Evolutionary conservation across 2,888 invertebrate species (phyloP).

Genomic region (Sarcophaga rosellei): DNA sequence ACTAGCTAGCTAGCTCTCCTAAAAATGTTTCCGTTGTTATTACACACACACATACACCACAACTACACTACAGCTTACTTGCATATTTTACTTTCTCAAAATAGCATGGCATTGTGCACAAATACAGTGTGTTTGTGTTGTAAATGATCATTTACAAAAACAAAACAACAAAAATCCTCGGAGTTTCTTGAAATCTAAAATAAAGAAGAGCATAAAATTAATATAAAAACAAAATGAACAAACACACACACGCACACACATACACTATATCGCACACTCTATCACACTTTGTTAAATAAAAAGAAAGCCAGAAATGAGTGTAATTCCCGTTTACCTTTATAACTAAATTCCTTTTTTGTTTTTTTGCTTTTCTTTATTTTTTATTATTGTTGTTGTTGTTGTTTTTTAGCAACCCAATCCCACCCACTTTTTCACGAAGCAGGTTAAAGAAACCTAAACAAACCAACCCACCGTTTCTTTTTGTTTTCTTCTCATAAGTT

Average conservation of each 20-base stretch:
- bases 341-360: constrained; percentile 38
- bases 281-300: neutral
- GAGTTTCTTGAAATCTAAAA: constrained; percentile 37
- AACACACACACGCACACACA: neutral
- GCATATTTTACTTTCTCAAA: neutral
- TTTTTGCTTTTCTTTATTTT: neutral
- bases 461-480: constrained; percentile 62
- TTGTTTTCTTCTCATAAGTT: constrained; percentile 10
- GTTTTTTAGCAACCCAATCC: constrained; percentile 60
- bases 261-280: neutral
- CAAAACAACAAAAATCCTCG: constrained; percentile 33
- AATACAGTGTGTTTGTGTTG: constrained; percentile 17
- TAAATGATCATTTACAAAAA: neutral
- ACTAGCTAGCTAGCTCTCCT: neutral
- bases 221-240: neutral
- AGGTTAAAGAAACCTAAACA: constrained; percentile 52
- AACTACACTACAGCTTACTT: neutral
- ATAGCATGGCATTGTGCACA: neutral
- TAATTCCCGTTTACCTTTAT: constrained; percentile 62
- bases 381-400: constrained; percentile 45
- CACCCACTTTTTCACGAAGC: constrained; percentile 56
- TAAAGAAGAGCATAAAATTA: constrained; percentile 53
- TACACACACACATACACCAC: neutral
- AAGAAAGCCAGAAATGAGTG: constrained; percentile 29
- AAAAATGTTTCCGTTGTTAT: constrained; percentile 14